Conservation (phyloP, 2,797 vertebrate species). For the Holocentrus rufus region DNA sequence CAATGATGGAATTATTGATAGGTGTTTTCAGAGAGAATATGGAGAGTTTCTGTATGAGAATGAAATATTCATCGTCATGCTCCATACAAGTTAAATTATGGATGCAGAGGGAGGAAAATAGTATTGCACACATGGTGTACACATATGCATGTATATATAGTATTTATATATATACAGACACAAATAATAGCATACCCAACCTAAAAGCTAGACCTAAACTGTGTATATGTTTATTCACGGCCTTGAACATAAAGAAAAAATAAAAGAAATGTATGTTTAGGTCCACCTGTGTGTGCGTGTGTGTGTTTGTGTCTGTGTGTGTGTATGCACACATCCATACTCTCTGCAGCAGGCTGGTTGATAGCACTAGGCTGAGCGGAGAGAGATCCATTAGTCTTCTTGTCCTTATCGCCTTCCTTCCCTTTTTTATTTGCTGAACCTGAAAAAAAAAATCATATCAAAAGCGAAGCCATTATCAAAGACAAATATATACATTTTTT, state of each 20-base stretch:
- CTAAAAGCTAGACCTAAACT: neutral
- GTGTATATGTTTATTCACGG: neutral
- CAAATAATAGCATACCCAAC: neutral
- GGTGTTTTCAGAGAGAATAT: conserved; percentile 35
- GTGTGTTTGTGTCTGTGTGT: conserved; percentile 7
- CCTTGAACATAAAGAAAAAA: neutral
- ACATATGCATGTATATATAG: conserved; percentile 27
- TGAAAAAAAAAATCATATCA: conserved; percentile 21
- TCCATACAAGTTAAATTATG: conserved; percentile 67
- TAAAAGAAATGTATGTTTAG: too few relatives aligned
- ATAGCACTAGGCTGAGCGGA: conserved; percentile 57
- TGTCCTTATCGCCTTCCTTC: conserved; percentile 79
- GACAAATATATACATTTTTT: too few relatives aligned
- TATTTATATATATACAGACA: conserved; percentile 1
- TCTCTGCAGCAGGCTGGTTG: conserved; percentile 63
- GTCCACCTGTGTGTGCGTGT: neutral
- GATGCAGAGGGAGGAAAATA: conserved; percentile 54
- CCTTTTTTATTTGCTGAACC: conserved; percentile 77
- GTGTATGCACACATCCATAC: conserved; percentile 62
- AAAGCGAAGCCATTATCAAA: neutral
- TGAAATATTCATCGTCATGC: conserved; percentile 73
- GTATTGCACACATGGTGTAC: conserved; percentile 37
- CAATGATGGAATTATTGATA: conserved; percentile 48
- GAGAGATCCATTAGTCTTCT: conserved; percentile 51
- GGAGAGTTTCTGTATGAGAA: conserved; percentile 48